A percentile compares a stretch with the other conserved stretches of the same genome.
Conservation (phyloP, 2,113 vertebrate genomes). For the Phaethon lepturus region DNA sequence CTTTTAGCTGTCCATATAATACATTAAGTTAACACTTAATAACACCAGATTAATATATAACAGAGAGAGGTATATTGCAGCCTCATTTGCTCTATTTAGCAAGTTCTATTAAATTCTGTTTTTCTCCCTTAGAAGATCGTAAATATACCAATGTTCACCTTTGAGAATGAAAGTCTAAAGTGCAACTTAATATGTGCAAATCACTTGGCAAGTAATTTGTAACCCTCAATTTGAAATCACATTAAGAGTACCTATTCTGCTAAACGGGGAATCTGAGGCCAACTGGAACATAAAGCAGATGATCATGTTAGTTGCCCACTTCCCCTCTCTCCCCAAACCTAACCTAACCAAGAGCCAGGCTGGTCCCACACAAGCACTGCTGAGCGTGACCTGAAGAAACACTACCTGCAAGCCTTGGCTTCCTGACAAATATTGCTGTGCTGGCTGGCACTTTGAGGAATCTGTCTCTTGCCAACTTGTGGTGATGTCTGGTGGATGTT, state of each 20-base stretch:
- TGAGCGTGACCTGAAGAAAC: background rate
- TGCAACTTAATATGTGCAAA: background rate
- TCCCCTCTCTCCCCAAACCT: background rate
- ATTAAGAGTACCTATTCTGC: background rate
- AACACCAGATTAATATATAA: slow-evolving; percentile 81
- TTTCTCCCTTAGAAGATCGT: slow-evolving; percentile 40
- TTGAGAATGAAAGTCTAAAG: slow-evolving; percentile 28
- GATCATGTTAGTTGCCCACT: background rate
- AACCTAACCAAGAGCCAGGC: background rate
- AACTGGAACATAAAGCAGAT: background rate
- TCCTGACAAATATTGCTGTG: fast-evolving
- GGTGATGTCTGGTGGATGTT: background rate
- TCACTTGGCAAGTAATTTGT: background rate
- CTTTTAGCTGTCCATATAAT: slow-evolving; percentile 59
- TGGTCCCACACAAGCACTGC: background rate
- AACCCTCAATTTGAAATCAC: background rate
- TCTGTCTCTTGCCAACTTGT: background rate
- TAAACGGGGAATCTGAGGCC: background rate
- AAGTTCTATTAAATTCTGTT: slow-evolving; percentile 65
- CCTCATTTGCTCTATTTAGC: slow-evolving; percentile 68
- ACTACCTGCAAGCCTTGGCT: background rate
- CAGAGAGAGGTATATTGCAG: slow-evolving; percentile 40
- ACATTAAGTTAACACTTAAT: slow-evolving; percentile 80
- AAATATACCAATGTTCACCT: slow-evolving; percentile 42
- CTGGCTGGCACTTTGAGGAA: background rate